Conservation (phyloP, 2,113 vertebrate species). For the Ammodramus savannarum region DNA sequence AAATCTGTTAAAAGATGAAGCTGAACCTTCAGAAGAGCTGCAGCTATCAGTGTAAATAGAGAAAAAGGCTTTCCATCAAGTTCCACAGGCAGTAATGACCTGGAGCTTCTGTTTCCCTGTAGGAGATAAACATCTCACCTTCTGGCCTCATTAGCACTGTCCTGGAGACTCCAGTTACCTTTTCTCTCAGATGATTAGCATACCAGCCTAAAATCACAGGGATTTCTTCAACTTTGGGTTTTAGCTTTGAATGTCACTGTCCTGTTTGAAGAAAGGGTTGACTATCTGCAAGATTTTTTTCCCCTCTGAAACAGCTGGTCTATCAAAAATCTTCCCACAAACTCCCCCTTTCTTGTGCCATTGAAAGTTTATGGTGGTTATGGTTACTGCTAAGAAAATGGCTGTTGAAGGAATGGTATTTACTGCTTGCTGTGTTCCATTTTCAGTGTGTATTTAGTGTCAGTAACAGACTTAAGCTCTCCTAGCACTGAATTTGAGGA, state of each 20-base stretch:
- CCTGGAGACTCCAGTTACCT: not conserved
- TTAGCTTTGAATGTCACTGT: not conserved
- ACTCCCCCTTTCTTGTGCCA: not conserved
- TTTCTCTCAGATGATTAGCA: not conserved
- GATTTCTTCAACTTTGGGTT: not conserved
- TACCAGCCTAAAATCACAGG: not conserved
- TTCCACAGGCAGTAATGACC: not conserved
- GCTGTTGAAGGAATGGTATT: not conserved
- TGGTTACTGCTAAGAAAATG: not conserved
- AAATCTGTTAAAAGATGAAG: not conserved
- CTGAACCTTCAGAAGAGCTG: not conserved
- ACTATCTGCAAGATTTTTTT: not conserved
- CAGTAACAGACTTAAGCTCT: slow-evolving; percentile 26
- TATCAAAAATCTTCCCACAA: not conserved
- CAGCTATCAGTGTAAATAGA: not conserved
- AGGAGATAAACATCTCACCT: not conserved
- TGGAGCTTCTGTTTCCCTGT: not conserved
- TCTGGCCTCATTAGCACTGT: not conserved
- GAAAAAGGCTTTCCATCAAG: not conserved
- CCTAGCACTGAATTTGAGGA: not conserved
- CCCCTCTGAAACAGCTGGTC: not conserved
- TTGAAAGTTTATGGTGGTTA: not conserved
- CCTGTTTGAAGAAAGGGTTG: not conserved
- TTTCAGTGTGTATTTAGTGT: slow-evolving; percentile 13
- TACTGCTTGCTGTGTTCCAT: not conserved